These are phyloP conservation scores for Apogon hyalosoma DNA, from an alignment of 2,797 vertebrate species.

Conservation along the genomic window DNA sequence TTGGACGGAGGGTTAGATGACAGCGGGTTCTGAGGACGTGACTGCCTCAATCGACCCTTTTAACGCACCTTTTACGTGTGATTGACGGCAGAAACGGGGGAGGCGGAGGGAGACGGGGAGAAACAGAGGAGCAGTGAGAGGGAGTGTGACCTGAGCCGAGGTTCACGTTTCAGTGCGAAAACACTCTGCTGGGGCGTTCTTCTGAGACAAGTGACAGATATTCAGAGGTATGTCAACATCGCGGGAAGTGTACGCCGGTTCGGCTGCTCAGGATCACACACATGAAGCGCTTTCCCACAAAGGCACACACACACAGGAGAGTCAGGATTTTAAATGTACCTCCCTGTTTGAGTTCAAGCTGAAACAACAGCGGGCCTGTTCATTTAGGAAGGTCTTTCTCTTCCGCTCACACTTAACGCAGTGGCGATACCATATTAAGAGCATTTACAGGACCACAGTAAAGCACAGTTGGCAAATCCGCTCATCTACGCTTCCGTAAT, in stretches of 20 bases:
- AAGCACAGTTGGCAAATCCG: slow-evolving; percentile 9
- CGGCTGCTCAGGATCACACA: slow-evolving; percentile 45
- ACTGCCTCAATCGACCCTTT: slow-evolving; percentile 67
- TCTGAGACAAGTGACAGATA: slow-evolving; percentile 71
- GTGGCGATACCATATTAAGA: slow-evolving; percentile 8
- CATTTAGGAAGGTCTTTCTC: slow-evolving; percentile 26
- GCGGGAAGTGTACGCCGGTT: slow-evolving; percentile 44
- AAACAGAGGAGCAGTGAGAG: slow-evolving; percentile 59
- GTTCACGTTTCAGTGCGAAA: slow-evolving; percentile 71
- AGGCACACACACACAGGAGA: slow-evolving; percentile 44
- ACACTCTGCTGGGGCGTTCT: slow-evolving; percentile 49
- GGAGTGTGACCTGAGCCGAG: slow-evolving; percentile 61
- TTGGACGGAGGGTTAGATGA: slow-evolving; percentile 46
- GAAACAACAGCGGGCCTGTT: slow-evolving; percentile 59
- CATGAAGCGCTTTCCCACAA: slow-evolving; percentile 41
- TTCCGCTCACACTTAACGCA: slow-evolving; percentile 4
- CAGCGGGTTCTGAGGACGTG: slow-evolving; percentile 49
- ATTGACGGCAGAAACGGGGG: slow-evolving; percentile 59
- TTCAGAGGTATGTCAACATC: slow-evolving; percentile 73
- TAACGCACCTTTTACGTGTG: slow-evolving; percentile 56
- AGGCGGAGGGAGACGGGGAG: slow-evolving; percentile 29
- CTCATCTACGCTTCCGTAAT: slow-evolving; percentile 16
- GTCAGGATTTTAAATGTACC: slow-evolving; percentile 36
- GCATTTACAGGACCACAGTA: slow-evolving; percentile 26
- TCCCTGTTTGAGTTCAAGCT: slow-evolving; percentile 58